These are phyloP conservation scores for Schizothorax lantsangensis DNA, from an alignment of 2,797 vertebrate species.

Conservation along the genomic window DNA sequence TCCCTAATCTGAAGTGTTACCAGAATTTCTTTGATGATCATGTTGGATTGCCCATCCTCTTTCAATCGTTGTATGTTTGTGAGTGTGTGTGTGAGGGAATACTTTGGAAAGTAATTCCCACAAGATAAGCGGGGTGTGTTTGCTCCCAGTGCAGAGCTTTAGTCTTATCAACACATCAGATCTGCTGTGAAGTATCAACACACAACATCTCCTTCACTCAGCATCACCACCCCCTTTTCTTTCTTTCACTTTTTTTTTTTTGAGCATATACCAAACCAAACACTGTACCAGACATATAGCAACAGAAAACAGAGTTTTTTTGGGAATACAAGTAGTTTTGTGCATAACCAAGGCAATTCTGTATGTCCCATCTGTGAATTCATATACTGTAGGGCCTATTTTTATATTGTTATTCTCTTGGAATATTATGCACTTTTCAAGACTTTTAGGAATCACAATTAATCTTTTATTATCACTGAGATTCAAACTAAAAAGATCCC, in stretches of 20 bases:
- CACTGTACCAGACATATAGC: neutral
- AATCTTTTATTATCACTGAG: neutral
- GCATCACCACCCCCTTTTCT: neutral
- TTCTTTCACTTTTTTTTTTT: neutral
- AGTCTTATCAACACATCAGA: slow-evolving; percentile 35
- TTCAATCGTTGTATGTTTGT: slow-evolving; percentile 40
- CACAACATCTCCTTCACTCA: slow-evolving; percentile 13
- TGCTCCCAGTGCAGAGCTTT: slow-evolving; percentile 64
- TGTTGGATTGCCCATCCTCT: neutral
- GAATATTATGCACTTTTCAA: neutral
- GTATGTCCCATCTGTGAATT: neutral
- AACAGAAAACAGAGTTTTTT: neutral
- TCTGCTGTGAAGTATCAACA: slow-evolving; percentile 30
- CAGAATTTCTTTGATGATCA: neutral
- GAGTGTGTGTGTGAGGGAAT: slow-evolving; percentile 63
- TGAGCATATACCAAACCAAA: neutral
- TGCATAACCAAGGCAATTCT: neutral
- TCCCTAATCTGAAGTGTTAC: neutral
- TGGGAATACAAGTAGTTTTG: neutral
- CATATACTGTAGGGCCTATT: neutral
- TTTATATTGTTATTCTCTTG: neutral
- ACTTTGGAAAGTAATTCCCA: slow-evolving; percentile 71
- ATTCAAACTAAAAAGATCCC: neutral
- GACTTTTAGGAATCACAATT: neutral
- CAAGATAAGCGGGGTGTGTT: slow-evolving; percentile 69